Conservation (phyloP, 2,888 invertebrate species). For the Caenorhabditis drosophilae region DNA sequence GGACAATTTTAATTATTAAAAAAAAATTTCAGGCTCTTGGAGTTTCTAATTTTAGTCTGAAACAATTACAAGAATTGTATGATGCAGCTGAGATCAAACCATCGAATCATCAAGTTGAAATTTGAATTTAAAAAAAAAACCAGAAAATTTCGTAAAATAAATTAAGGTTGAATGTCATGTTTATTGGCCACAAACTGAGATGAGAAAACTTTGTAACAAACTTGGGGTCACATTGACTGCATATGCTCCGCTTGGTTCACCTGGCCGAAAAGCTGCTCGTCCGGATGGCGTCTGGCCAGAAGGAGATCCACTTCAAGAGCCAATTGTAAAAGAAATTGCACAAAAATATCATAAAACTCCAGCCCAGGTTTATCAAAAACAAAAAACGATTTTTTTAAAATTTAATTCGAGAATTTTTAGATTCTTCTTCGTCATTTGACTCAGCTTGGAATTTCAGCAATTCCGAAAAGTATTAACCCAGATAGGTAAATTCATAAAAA, state of each 20-base stretch:
- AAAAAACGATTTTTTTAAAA: neutral
- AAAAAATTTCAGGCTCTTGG: conserved; percentile 58
- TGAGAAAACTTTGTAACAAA: conserved; percentile 75
- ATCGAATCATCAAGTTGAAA: conserved; percentile 59
- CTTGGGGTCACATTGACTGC: conserved; percentile 73
- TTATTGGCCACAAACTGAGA: conserved; percentile 78
- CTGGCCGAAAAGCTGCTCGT: conserved; percentile 52
- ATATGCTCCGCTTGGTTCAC: conserved; percentile 54
- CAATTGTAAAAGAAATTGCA: conserved; percentile 40
- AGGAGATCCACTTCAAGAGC: conserved; percentile 47
- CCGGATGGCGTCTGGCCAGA: conserved; percentile 49
- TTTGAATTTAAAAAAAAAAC: neutral
- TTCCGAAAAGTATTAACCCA: conserved; percentile 51
- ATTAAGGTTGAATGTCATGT: conserved; percentile 82
- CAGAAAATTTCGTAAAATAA: conserved; percentile 58
- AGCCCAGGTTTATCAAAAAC: conserved; percentile 48
- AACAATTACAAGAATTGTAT: conserved; percentile 61
- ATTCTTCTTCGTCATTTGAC: conserved; percentile 52
- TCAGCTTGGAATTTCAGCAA: conserved; percentile 52
- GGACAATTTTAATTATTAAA: too few species aligned
- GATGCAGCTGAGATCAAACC: conserved; percentile 62
- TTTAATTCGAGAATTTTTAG: conserved; percentile 5
- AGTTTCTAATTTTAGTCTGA: conserved; percentile 60
- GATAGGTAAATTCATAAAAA: conserved; percentile 18
- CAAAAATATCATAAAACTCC: conserved; percentile 51